These are phyloP conservation scores for Melanotus villosus DNA, from an alignment of 2,888 invertebrate species.

Conservation along the genomic window DNA sequence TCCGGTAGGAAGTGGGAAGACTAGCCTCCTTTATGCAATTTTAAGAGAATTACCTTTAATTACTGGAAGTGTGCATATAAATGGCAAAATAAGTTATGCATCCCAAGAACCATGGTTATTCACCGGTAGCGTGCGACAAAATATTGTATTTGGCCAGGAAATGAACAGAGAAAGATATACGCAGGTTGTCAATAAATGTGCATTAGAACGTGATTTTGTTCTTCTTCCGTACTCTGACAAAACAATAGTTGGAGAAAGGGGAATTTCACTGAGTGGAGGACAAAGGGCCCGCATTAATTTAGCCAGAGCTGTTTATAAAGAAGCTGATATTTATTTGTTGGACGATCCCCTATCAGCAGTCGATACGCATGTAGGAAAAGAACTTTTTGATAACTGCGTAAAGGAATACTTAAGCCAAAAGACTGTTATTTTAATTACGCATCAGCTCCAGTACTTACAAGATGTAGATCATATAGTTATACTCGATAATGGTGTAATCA, in stretches of 20 bases:
- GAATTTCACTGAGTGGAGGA: slow-evolving; percentile 82
- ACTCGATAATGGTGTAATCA: slow-evolving; percentile 70
- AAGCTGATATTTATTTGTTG: slow-evolving; percentile 81
- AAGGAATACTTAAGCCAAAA: slow-evolving; percentile 74
- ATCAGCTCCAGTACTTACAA: slow-evolving; percentile 86
- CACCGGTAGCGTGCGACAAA: slow-evolving; percentile 76
- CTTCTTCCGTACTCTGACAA: slow-evolving; percentile 82
- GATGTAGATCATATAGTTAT: slow-evolving; percentile 72
- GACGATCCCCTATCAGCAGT: slow-evolving; percentile 85
- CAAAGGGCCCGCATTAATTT: slow-evolving; percentile 79
- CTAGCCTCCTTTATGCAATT: slow-evolving; percentile 76
- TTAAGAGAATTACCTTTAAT: slow-evolving; percentile 79
- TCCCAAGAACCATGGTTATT: slow-evolving; percentile 90
- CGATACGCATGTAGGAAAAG: slow-evolving; percentile 79
- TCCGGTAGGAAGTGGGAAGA: slow-evolving; percentile 80
- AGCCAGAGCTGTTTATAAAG: slow-evolving; percentile 77
- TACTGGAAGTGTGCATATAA: slow-evolving; percentile 73
- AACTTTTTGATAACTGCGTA: slow-evolving; percentile 80
- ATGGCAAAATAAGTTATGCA: slow-evolving; percentile 81
- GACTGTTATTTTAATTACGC: slow-evolving; percentile 84
- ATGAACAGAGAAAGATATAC: slow-evolving; percentile 77
- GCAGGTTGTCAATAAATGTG: slow-evolving; percentile 77
- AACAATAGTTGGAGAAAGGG: slow-evolving; percentile 84
- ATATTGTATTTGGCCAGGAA: slow-evolving; percentile 86
- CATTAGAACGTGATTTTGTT: slow-evolving; percentile 78